phyloP scores from a whole-genome alignment of 2,113 vertebrate species.

The Aviceda subcristata region DNA sequence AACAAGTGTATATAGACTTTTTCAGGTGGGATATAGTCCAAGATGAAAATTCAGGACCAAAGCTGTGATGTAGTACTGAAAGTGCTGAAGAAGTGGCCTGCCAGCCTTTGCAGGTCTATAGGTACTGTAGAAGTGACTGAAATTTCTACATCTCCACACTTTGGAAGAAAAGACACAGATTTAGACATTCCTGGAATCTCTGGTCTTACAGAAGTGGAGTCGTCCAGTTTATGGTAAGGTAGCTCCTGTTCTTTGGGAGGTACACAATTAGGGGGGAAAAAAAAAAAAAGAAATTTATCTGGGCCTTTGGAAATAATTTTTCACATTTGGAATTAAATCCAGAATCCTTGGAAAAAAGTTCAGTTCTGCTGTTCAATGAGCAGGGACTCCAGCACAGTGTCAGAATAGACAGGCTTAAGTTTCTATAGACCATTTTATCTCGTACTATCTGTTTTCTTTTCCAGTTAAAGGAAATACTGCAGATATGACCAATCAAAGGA shows the following conservation, averaged over 20 bases:
- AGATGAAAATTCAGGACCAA: not conserved
- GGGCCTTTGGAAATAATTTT: not conserved
- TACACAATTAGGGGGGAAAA: not conserved
- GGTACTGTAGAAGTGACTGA: not conserved
- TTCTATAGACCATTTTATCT: not conserved
- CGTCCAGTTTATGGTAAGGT: not conserved
- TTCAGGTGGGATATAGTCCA: not conserved
- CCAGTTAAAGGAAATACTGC: not conserved
- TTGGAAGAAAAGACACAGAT: not conserved
- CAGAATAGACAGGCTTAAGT: not conserved
- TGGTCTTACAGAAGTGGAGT: not conserved
- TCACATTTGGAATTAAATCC: not conserved
- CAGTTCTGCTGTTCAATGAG: not conserved
- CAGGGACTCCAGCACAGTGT: not conserved
- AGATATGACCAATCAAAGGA: not conserved
- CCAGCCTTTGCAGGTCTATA: not conserved
- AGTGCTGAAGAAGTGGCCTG: not conserved
- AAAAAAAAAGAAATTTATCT: not conserved
- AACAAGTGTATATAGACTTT: not conserved
- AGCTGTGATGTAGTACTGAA: not conserved
- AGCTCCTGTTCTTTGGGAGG: not conserved
- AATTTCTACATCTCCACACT: not conserved
- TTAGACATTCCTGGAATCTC: not conserved
- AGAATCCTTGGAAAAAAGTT: not conserved
- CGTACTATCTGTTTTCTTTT: not conserved